These are phyloP conservation scores for Neolamprologus modestus DNA, from an alignment of 2,113 vertebrate genomes.

Conservation along the genomic window DNA sequence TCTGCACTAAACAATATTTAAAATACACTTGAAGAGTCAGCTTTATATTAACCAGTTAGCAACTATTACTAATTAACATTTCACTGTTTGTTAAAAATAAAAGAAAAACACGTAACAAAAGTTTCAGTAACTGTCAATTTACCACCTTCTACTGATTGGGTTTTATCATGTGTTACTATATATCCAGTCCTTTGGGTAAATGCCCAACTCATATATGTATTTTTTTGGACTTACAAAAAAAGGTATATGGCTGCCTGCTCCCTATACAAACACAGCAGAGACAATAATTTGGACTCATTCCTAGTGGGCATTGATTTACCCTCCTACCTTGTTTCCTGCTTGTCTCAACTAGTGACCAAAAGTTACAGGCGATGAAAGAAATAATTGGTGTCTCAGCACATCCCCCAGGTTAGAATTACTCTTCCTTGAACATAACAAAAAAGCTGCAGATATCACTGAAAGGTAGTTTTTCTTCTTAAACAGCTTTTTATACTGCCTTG, in stretches of 20 bases:
- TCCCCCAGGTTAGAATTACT: background rate
- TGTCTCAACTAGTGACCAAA: background rate
- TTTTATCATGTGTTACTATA: background rate
- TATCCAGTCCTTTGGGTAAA: background rate
- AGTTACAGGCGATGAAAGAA: background rate
- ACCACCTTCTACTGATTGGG: accelerated
- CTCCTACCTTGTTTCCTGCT: background rate
- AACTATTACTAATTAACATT: background rate
- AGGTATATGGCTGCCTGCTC: background rate
- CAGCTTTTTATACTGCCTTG: background rate
- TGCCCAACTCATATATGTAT: background rate
- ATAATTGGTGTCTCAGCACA: background rate
- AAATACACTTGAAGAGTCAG: background rate
- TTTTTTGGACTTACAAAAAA: background rate
- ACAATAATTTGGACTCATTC: background rate
- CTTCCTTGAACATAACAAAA: background rate
- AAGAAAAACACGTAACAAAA: accelerated
- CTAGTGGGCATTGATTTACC: background rate
- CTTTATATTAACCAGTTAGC: background rate
- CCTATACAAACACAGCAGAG: background rate
- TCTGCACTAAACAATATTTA: background rate
- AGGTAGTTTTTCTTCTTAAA: background rate
- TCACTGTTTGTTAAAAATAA: background rate
- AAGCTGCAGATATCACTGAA: background rate
- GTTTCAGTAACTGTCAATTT: background rate